These are phyloP conservation scores for Nomada ferruginata DNA, from an alignment of 2,888 invertebrate species.

Conservation along the genomic window DNA sequence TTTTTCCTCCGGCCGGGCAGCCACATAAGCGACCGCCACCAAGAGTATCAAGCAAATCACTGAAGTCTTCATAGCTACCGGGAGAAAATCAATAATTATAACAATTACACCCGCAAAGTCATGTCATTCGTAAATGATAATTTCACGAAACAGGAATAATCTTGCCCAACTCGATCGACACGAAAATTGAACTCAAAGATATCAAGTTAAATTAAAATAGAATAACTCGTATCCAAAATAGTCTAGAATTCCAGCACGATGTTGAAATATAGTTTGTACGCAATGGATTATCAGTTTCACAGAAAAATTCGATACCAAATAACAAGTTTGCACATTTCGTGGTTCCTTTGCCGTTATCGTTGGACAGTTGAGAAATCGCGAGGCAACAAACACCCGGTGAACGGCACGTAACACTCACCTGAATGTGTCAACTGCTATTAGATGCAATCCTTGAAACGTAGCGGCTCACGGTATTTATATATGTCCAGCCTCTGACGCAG, in stretches of 20 bases:
- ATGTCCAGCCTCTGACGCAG: constrained; percentile 62
- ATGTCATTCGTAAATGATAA: not conserved
- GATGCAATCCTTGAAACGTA: constrained; percentile 40
- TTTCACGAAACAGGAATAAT: not conserved
- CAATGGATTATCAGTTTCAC: not conserved
- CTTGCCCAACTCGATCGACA: not conserved
- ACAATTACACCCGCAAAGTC: not conserved
- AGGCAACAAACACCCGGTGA: not conserved
- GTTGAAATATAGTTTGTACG: no score
- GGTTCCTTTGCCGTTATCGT: no score
- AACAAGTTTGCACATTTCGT: not conserved
- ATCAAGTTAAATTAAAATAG: not conserved
- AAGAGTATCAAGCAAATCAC: constrained; percentile 71
- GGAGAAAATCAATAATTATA: not conserved
- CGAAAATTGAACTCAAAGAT: not conserved
- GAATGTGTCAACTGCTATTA: constrained; percentile 49
- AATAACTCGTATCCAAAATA: no score
- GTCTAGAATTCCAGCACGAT: no score
- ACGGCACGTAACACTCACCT: constrained; percentile 68
- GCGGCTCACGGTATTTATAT: constrained; percentile 74
- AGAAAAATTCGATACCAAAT: no score
- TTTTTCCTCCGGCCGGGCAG: constrained; percentile 41
- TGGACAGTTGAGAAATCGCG: not conserved
- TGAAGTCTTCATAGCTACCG: constrained; percentile 72
- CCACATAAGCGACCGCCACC: constrained; percentile 63